phyloP scores from a whole-genome alignment of 2,888 invertebrate species.

The Ferrisia virgata region DNA sequence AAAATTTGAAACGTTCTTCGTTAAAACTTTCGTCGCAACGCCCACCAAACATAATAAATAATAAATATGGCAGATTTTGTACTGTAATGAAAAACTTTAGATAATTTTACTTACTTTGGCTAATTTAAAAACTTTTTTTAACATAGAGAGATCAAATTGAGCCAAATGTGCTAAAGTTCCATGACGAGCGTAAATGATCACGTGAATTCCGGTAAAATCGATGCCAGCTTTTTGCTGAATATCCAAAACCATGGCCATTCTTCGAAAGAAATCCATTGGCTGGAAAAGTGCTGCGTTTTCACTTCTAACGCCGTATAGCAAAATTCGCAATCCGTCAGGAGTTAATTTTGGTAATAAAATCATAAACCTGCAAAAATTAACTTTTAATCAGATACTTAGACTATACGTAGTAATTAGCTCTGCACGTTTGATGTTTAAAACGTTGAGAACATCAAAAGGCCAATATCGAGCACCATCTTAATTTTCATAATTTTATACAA shows the following conservation, averaged over 20 bases:
- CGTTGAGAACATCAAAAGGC: no score
- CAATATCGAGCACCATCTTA: no score
- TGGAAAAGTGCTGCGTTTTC: slow-evolving; percentile 48
- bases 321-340: slow-evolving; percentile 48
- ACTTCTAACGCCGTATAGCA: slow-evolving; percentile 49
- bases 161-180: slow-evolving; percentile 49
- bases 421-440: no score
- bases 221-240: slow-evolving; percentile 49
- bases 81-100: not conserved
- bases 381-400: not conserved
- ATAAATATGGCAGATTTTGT: no score
- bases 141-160: slow-evolving; percentile 49
- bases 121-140: slow-evolving; percentile 49
- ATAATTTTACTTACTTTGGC: slow-evolving; percentile 49
- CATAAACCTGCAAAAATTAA: slow-evolving; percentile 48
- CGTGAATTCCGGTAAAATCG: slow-evolving; percentile 50
- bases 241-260: slow-evolving; percentile 50
- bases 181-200: slow-evolving; percentile 49
- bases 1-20: not conserved
- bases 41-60: not conserved
- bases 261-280: slow-evolving; percentile 47
- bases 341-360: slow-evolving; percentile 50
- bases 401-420: no score
- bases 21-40: not conserved
- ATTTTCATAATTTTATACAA: no score